Evolutionary conservation across 2,113 vertebrate genomes (phyloP).

Genomic region (Pteruthius melanotis): DNA sequence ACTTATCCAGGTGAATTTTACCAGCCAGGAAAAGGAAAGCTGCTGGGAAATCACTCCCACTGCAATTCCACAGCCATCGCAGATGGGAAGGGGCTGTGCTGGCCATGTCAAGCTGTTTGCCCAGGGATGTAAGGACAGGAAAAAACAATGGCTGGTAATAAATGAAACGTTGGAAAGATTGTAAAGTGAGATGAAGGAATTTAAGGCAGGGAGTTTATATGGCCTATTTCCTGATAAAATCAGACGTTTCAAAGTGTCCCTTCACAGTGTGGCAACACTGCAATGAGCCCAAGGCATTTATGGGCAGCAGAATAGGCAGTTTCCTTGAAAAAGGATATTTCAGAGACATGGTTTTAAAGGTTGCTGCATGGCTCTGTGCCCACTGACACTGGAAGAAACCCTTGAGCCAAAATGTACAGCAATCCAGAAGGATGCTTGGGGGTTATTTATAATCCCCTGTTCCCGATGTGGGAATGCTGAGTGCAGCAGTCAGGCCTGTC

Average conservation of each 20-base stretch:
- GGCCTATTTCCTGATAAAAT: conserved; percentile 17
- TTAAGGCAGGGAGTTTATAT: conserved; percentile 2
- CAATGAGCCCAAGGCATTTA: background rate
- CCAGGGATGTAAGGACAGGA: background rate
- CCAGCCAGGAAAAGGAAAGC: background rate
- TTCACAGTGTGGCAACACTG: background rate
- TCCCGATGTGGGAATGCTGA: background rate
- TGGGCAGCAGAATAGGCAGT: background rate
- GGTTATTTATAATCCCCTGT: background rate
- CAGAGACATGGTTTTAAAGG: background rate
- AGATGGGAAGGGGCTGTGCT: background rate
- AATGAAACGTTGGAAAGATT: background rate
- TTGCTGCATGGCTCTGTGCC: background rate
- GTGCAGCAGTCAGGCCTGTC: background rate
- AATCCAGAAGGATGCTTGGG: background rate
- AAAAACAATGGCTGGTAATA: background rate
- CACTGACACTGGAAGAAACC: background rate
- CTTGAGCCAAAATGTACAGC: background rate
- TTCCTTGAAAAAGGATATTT: background rate
- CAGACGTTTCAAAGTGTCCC: background rate
- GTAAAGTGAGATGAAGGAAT: conserved; percentile 15
- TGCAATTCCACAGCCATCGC: background rate
- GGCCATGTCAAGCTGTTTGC: background rate
- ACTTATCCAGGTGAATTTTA: background rate
- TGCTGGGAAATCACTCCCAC: background rate